These are phyloP conservation scores for Sinocyclocheilus maitianheensis DNA, from an alignment of 2,113 vertebrate species.

Conservation along the genomic window DNA sequence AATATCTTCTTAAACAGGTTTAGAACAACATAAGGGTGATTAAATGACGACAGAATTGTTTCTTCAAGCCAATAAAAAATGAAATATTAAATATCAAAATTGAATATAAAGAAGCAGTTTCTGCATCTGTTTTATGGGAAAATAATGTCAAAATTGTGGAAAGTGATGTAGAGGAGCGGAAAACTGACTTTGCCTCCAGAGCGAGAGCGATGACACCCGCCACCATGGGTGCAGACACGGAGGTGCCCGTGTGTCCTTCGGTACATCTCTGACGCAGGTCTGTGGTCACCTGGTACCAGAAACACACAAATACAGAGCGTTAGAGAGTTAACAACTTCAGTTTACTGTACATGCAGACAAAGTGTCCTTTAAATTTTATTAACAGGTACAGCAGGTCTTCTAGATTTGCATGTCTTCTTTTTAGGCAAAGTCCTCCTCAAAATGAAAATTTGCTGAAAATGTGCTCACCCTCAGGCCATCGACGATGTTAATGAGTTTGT, in stretches of 20 bases:
- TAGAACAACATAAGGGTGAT: too few species aligned
- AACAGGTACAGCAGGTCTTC: background rate
- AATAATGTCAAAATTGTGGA: too few species aligned
- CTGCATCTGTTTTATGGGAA: background rate
- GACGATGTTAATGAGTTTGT: too few species aligned
- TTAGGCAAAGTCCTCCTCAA: too few species aligned
- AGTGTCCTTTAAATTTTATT: background rate
- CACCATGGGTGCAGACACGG: slow-evolving; percentile 85
- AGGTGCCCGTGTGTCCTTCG: slow-evolving; percentile 84
- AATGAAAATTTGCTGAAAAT: too few species aligned
- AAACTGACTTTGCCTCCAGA: slow-evolving; percentile 88
- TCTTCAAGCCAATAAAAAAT: too few species aligned
- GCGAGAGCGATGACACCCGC: slow-evolving; percentile 86
- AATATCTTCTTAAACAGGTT: too few species aligned
- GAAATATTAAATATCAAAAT: background rate
- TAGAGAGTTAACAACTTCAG: background rate
- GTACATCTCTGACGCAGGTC: slow-evolving; percentile 86
- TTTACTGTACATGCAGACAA: background rate
- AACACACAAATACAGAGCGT: background rate
- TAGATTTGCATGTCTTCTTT: background rate
- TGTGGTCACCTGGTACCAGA: slow-evolving; percentile 81
- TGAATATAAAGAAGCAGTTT: background rate
- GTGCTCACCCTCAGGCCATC: too few species aligned
- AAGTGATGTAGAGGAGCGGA: too few species aligned
- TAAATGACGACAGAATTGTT: too few species aligned